Base-by-base conservation (phyloP, 2,113 vertebrate species). In the Tonatia bakeri region DNA sequence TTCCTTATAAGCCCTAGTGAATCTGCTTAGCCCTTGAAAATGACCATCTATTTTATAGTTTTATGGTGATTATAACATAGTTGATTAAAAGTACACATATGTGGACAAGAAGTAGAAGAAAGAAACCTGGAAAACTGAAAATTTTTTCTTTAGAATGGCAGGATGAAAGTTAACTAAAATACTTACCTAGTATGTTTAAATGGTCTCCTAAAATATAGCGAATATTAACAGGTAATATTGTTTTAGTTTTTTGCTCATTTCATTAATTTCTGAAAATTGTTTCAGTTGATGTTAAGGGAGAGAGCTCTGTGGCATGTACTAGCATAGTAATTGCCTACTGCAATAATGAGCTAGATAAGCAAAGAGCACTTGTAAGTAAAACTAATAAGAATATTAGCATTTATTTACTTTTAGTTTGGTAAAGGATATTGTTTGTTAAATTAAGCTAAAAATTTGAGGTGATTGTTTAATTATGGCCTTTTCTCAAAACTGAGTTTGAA, bases 351-450 rank as follows among this genome's bases (percentile, higher is more conserved):
- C 9, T 56, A 54, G 67, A 38, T 69, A 80, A 90, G 47, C 33
- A 86, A 91, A 72, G 54, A 38, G 31, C 10, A 14, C 50, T 80
- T 86, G 40, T 38, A 84, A 56, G 85, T 90, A 72, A 70, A 82
- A 24, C 40, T 65, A 52, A 56, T 64, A 56, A 38, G 91, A 47
- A 65, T 20, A 50, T 56, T 84, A 81, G 28, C 31, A 52, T 84
- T 76, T 93, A 38, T 36, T 80, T 65, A n/a, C 36, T 96, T 94
- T 85, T 92, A 69, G 87, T 87, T 95, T 88, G n/a, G 6, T 72
- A 85, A 87, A 69, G 2, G 7, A 88, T 47, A 75, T 45, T 67
- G 13, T 72, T 76, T 52, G 20, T 70, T 95, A 65, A 89, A 95
- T 84, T 90, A 92, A 92, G 3, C 56, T 87, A 69, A 90, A 92